phyloP scores from a whole-genome alignment of 2,888 invertebrate species.

The Acronicta alni region DNA sequence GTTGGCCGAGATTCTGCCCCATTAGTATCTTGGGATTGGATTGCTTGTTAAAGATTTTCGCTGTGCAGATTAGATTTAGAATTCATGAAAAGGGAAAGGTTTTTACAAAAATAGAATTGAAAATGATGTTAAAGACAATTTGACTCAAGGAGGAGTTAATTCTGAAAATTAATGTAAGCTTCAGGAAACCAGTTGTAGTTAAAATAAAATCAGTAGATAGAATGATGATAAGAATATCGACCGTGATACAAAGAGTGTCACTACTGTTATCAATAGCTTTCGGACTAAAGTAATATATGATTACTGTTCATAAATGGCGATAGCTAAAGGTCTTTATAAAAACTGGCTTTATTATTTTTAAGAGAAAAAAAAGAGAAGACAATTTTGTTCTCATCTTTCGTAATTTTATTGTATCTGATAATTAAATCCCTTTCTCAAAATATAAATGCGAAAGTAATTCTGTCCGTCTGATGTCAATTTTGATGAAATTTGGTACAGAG shows the following conservation, averaged over 20 bases:
- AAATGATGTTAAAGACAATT: not conserved
- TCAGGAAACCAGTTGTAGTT: slow-evolving; percentile 1
- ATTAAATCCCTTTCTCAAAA: too few species aligned
- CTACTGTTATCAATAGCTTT: slow-evolving; percentile 39
- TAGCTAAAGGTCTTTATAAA: slow-evolving; percentile 29
- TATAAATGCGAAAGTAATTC: too few species aligned
- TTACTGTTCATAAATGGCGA: slow-evolving; percentile 49
- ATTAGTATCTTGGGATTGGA: too few species aligned
- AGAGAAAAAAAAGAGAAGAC: not conserved
- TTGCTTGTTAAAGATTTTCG: too few species aligned
- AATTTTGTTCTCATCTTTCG: too few species aligned
- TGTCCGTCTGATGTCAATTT: too few species aligned
- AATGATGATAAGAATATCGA: slow-evolving; percentile 30
- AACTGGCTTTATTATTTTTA: slow-evolving; percentile 25
- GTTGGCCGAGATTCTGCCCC: too few species aligned
- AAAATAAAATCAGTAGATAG: slow-evolving; percentile 17
- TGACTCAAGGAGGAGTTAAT: not conserved
- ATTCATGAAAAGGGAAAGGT: not conserved
- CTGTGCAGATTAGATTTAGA: too few species aligned
- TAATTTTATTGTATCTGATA: too few species aligned
- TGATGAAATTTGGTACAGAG: too few species aligned
- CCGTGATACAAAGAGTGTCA: slow-evolving; percentile 39
- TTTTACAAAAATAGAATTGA: not conserved
- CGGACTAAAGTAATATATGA: slow-evolving; percentile 36
- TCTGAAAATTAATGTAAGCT: slow-evolving; percentile 11